A percentile compares a stretch with the other conserved stretches of the same genome.
Conservation (phyloP, 2,888 invertebrate species). For the Steinernema hermaphroditum region DNA sequence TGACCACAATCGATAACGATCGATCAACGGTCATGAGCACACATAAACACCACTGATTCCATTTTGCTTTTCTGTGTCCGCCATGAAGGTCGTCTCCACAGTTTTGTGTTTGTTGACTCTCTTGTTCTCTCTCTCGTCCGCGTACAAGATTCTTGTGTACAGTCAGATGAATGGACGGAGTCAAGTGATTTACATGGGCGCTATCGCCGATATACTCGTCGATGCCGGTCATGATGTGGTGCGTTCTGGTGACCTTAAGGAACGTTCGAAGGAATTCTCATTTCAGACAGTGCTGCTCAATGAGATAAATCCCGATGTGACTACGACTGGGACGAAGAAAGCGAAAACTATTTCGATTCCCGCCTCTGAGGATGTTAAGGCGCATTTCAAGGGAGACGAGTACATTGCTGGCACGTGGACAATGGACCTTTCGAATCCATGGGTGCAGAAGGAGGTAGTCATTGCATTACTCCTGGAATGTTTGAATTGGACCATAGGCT, state of each 20-base stretch:
- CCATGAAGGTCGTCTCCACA: too few species aligned
- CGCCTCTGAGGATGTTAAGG: neutral
- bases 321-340: neutral
- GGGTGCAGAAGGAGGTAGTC: neutral
- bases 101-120: neutral
- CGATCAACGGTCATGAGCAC: too few species aligned
- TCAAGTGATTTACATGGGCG: conserved; percentile 5
- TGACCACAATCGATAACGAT: too few species aligned
- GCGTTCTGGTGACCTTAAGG: neutral
- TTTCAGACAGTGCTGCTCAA: neutral
- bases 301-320: conserved; percentile 1
- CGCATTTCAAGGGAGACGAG: neutral
- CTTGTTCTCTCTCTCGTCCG: neutral
- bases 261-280: neutral
- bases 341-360: neutral
- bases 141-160: conserved; percentile 11
- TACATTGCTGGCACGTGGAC: neutral
- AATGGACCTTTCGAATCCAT: neutral
- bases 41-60: too few species aligned
- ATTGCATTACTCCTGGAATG: neutral
- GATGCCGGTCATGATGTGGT: conserved; percentile 15
- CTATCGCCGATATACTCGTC: neutral
- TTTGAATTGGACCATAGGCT: too few species aligned
- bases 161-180: conserved; percentile 10
- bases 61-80: too few species aligned